Evolutionary conservation across 2,113 vertebrate genomes (phyloP), one percentile per base, ranked within the genome.

Genomic region (Grallaria varia): DNA sequence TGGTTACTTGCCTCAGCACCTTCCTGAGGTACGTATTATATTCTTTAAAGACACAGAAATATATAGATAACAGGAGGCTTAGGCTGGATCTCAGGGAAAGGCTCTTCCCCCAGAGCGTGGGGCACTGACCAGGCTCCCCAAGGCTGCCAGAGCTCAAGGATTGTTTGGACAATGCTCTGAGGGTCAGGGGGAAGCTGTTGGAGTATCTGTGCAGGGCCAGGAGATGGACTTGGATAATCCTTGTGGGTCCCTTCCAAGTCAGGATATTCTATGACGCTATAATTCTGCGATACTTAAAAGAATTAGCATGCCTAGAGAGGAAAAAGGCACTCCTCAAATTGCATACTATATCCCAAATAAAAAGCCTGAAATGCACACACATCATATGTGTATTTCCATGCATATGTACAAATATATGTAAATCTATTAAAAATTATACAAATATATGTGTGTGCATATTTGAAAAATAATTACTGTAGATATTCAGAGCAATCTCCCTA

Each of bases 151-250:
- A 82, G 62, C 69, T 82, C 20, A 6, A 3, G 60, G 23, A n/a
- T 37, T 0, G 0, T 82, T 75, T 52, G 33, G 53, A 59, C 12
- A 45, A 2, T 0, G 1, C 37, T 16, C 10, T 12, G 21, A 66
- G 44, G 60, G 28, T 40, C 44, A 67, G 33, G 10, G 37, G 44
- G 87, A 39, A 45, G n/a, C 7, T 60, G 28, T 1, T 5, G 60
- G 37, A 12, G 28, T n/a, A 20, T 49, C 27, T 44, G 77, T 14
- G 33, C 28, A 73, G 58, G 31, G 58, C 6, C 59, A 47, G 49
- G 3, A 2, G 11, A 0, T 42, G 18, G 50, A 28, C 35, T 58
- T 0, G 0, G 12, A 7, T 42, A 42, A 37, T 50, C 22, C 12
- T 7, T 14, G 2, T 27, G 22, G 11, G 9, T 12, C 14, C 8